These are phyloP conservation scores for Drosophila varians DNA, from an alignment of 1,140 invertebrate genomes.

Conservation along the genomic window DNA sequence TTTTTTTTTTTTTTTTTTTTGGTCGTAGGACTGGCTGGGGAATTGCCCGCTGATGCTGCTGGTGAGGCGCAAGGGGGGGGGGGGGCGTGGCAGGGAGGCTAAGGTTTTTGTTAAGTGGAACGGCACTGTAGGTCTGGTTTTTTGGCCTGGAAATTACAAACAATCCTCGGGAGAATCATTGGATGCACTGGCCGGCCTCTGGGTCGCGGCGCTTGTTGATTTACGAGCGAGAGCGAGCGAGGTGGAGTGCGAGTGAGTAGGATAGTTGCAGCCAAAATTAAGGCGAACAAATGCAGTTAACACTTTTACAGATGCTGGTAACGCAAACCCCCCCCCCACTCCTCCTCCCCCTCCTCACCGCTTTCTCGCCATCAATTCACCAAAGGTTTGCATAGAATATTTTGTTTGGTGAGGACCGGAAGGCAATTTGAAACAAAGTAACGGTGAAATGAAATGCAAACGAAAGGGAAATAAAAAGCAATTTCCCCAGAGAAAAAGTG, in stretches of 20 bases:
- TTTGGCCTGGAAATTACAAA: constrained; percentile 64
- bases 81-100: neutral
- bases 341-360: neutral
- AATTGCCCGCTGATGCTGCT: constrained; percentile 40
- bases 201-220: constrained; percentile 52
- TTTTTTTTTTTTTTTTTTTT: constrained; percentile 11
- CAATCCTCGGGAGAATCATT: constrained; percentile 69
- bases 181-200: constrained; percentile 43
- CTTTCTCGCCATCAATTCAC: constrained; percentile 15
- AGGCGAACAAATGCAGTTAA: constrained; percentile 48
- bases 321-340: too few relatives aligned
- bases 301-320: constrained; percentile 12
- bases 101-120: constrained; percentile 13
- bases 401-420: constrained; percentile 34
- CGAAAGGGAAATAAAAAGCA: constrained; percentile 1
- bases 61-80: neutral
- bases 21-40: constrained; percentile 5
- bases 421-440: constrained; percentile 34
- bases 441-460: constrained; percentile 2
- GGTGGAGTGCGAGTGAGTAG: neutral
- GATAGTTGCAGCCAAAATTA: constrained; percentile 29
- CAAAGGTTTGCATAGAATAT: constrained; percentile 43
- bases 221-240: constrained; percentile 22
- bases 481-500: too few relatives aligned
- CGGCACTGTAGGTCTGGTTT: constrained; percentile 40